Percentiles rank a stretch among this genome's conserved stretches.
Conservation (phyloP, 1,140 invertebrate species). For the Onthophagus taurus region DNA sequence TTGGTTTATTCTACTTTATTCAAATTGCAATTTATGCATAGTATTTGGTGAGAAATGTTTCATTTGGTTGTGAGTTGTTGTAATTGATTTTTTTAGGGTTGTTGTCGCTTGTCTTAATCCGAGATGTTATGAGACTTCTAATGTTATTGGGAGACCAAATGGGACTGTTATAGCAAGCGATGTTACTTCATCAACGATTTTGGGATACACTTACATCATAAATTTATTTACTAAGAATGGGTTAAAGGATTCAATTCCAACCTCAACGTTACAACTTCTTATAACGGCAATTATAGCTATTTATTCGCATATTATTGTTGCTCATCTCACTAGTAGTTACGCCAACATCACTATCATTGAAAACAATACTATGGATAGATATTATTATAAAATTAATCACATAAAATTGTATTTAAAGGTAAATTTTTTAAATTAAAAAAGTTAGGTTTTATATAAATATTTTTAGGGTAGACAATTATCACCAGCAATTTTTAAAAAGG, state of each 20-base stretch:
- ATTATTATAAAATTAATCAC: slow-evolving; percentile 6
- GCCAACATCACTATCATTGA: slow-evolving; percentile 15
- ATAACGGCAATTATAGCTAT: slow-evolving; percentile 10
- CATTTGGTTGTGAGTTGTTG: background rate
- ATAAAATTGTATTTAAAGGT: slow-evolving; percentile 6
- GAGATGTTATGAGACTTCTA: background rate
- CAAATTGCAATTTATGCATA: slow-evolving; percentile 1
- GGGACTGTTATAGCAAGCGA: background rate
- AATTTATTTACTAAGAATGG: slow-evolving; percentile 13
- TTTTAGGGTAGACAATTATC: slow-evolving; percentile 13
- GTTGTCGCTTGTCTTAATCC: slow-evolving; percentile 1
- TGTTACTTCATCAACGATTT: background rate
- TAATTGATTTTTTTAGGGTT: slow-evolving; percentile 1
- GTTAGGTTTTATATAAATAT: background rate
- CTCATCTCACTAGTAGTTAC: slow-evolving; percentile 14
- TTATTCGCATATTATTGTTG: slow-evolving; percentile 12
- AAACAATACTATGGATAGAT: slow-evolving; percentile 5
- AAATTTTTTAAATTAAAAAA: background rate
- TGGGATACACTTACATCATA: slow-evolving; percentile 10
- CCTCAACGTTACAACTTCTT: slow-evolving; percentile 7
- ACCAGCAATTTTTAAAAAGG: slow-evolving; percentile 15
- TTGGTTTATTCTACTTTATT: slow-evolving; percentile 4
- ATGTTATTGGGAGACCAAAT: background rate
- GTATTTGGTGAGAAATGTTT: slow-evolving; percentile 1
- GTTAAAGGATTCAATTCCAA: slow-evolving; percentile 13